Evolutionary conservation across 2,113 vertebrate genomes (phyloP).

Genomic region (Mesocricetus auratus): DNA sequence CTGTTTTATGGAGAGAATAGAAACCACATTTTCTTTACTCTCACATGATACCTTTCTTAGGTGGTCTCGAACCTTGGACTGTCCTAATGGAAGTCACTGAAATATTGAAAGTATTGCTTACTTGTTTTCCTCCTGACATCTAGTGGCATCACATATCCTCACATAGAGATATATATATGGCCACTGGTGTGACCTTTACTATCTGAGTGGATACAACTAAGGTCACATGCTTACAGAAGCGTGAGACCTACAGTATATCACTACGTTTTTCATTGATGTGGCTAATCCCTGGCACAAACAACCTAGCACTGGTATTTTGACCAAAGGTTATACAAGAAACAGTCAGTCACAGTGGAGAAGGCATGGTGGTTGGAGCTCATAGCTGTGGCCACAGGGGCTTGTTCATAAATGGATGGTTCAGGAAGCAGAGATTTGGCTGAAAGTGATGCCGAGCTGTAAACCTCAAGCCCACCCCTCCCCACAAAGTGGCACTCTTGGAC

Average conservation of each 20-base stretch:
- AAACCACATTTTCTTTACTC: background rate
- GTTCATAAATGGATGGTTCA: background rate
- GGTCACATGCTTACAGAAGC: background rate
- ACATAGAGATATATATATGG: fast-evolving
- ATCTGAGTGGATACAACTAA: fast-evolving
- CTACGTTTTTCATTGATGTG: background rate
- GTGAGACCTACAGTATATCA: background rate
- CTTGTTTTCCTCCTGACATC: background rate
- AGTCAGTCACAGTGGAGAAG: background rate
- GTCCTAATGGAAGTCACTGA: background rate
- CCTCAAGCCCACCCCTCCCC: background rate
- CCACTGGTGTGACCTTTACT: background rate
- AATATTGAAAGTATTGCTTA: background rate
- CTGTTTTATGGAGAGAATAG: background rate
- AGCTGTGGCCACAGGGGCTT: background rate
- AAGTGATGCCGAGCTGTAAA: background rate
- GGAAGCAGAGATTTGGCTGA: background rate
- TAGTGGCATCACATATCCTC: background rate
- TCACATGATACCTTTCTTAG: background rate
- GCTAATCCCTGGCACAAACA: background rate
- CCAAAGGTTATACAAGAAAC: background rate
- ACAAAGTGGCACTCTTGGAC: background rate
- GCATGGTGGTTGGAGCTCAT: background rate
- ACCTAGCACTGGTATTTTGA: background rate
- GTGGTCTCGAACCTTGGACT: background rate